Base-by-base conservation (phyloP, 2,888 invertebrate species). In the Zaprionus lineosus region DNA sequence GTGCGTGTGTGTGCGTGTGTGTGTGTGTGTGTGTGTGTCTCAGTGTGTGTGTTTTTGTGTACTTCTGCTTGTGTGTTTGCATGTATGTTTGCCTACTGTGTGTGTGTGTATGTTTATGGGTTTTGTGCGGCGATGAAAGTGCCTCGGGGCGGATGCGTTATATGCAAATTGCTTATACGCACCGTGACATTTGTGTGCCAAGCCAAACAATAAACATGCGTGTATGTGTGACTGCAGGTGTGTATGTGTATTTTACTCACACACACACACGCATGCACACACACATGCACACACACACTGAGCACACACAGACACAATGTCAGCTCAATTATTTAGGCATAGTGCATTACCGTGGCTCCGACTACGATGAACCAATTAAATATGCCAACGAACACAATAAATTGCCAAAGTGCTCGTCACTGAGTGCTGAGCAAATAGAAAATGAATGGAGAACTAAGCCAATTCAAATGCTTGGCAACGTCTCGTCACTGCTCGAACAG, bases 111-210 rank as follows among this genome's bases (percentile, higher is more conserved):
- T 6, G 11, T 34, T 4, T 1, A 31, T 43, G 56, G 56, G 63
- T 44, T 55, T 19, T n/a, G 34, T 2, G 11, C 16, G 2, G 8
- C 43, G 56, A 46, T 74, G 67, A 71, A 41, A 58, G 74, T 43
- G 39, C 57, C 60, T 37, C 41, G 44, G 55, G 67, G 57, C 55
- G 57, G 31, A 68, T 47, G 36, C 48, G 55, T 64, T 57, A 59
- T 62, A 64, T 77, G 68, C 57, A 70, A 74, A 77, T 78, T 75
- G 56, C 63, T 79, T 82, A 78, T 59, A 77, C 79, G 60, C 68
- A 55, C 34, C 55, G 60, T 62, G 50, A 52, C 66, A 53, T 44
- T 43, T 46, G 40, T 31, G 44, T 59, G 51, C 50, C 36, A 52
- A 33, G 31, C 53, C 44, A 61, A 61, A 57, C 48, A 53, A 51